phyloP scores from a whole-genome alignment of 2,797 vertebrate genomes.

The Lacerta viridis region DNA sequence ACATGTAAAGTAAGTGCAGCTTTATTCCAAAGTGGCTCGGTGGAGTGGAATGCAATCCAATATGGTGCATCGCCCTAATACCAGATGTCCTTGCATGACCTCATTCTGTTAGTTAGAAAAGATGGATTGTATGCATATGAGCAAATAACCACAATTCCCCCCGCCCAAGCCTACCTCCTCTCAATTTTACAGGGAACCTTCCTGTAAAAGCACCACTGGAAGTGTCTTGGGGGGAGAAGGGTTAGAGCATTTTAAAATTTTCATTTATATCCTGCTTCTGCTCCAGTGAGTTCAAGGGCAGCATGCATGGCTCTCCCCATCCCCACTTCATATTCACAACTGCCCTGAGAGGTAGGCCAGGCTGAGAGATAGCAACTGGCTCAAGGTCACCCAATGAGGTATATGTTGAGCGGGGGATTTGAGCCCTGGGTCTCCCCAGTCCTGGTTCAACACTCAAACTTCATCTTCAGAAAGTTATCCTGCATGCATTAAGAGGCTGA shows the following conservation, averaged over 20 bases:
- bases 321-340: background rate
- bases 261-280: too few relatives aligned
- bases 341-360: background rate
- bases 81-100: slow-evolving; percentile 11
- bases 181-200: background rate
- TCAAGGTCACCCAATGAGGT: background rate
- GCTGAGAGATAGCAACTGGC: background rate
- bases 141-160: background rate
- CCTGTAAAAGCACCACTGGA: background rate
- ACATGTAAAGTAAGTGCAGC: slow-evolving; percentile 51
- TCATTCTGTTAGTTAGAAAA: slow-evolving; percentile 14
- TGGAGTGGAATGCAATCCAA: slow-evolving; percentile 38
- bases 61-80: slow-evolving; percentile 6
- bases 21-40: slow-evolving; percentile 22
- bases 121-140: background rate
- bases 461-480: background rate
- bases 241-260: background rate
- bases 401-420: background rate
- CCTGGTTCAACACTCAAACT: background rate
- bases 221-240: background rate
- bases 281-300: background rate
- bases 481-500: background rate
- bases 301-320: background rate
- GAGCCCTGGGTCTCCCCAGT: background rate
- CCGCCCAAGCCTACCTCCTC: too few relatives aligned